Evolutionary conservation across 2,113 vertebrate species (phyloP).

Genomic region (Albula glossodonta): DNA sequence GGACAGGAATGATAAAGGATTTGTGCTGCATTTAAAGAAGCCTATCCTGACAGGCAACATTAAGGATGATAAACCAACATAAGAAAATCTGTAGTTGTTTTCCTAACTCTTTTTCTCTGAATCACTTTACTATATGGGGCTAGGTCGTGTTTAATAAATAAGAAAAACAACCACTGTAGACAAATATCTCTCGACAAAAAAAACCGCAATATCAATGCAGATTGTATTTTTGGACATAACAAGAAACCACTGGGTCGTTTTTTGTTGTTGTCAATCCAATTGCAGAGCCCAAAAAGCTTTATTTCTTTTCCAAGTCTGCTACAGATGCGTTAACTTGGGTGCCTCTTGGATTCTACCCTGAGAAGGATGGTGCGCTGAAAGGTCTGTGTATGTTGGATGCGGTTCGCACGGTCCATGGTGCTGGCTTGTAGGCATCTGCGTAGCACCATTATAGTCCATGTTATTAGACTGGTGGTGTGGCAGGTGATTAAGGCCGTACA

Average conservation of each 20-base stretch:
- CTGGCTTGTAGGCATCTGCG: conserved; percentile 81
- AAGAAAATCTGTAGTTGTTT: not conserved
- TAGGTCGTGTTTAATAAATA: not conserved
- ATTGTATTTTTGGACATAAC: conserved; percentile 29
- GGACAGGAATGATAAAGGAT: not conserved
- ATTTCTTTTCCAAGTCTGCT: conserved; percentile 69
- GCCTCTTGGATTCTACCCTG: conserved; percentile 99
- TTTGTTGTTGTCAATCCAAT: conserved; percentile 46
- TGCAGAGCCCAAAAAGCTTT: conserved; percentile 56
- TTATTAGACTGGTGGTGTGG: conserved; percentile 84
- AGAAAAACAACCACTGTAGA: conserved; percentile 14
- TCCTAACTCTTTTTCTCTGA: not conserved
- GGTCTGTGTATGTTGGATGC: conserved; percentile 92
- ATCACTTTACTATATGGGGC: not conserved
- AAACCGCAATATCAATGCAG: conserved; percentile 10
- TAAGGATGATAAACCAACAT: not conserved
- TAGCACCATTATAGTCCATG: conserved; percentile 91
- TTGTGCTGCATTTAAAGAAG: not conserved
- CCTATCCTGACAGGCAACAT: not conserved
- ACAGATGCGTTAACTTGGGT: conserved; percentile 99
- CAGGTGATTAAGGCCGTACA: conserved; percentile 94
- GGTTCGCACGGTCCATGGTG: conserved; percentile 91
- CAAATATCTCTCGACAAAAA: conserved; percentile 19
- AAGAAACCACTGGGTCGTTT: conserved; percentile 63
- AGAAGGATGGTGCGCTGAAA: conserved; percentile 92